Evolutionary conservation across 2,113 vertebrate genomes (phyloP).

Genomic region (Brienomyrus brachyistius): DNA sequence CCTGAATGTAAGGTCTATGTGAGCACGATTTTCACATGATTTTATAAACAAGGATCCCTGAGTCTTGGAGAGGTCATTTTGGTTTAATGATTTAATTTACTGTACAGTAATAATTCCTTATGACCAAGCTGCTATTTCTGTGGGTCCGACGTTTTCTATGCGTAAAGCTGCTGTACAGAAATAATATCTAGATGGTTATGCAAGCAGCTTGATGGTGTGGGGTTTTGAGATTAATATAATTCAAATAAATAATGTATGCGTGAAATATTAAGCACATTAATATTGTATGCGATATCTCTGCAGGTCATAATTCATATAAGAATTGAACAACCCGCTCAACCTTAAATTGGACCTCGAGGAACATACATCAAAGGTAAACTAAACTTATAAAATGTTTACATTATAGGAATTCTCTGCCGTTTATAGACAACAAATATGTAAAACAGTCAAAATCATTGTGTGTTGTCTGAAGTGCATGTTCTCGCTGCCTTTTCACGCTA

Average conservation of each 20-base stretch:
- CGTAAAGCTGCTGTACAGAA: not conserved
- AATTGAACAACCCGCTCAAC: not conserved
- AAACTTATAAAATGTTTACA: not conserved
- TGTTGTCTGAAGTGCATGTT: not conserved
- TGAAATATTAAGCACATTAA: not conserved
- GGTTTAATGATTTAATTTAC: not conserved
- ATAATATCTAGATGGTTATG: not conserved
- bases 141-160: not conserved
- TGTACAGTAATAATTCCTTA: not conserved
- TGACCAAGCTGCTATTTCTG: not conserved
- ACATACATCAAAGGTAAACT: not conserved
- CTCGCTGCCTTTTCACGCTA: not conserved
- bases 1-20: too few relatives aligned
- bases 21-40: too few relatives aligned
- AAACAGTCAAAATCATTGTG: not conserved
- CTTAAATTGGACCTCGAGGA: not conserved
- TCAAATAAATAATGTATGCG: not conserved
- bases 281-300: not conserved
- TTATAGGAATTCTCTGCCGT: not conserved
- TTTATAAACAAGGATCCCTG: too few relatives aligned
- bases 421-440: not conserved
- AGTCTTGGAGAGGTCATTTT: not conserved
- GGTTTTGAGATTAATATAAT: not conserved
- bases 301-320: not conserved
- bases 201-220: not conserved